Percentiles rank a stretch among this genome's conserved stretches.
Conservation (phyloP, 1,140 invertebrate species). For the Drosophila tani region DNA sequence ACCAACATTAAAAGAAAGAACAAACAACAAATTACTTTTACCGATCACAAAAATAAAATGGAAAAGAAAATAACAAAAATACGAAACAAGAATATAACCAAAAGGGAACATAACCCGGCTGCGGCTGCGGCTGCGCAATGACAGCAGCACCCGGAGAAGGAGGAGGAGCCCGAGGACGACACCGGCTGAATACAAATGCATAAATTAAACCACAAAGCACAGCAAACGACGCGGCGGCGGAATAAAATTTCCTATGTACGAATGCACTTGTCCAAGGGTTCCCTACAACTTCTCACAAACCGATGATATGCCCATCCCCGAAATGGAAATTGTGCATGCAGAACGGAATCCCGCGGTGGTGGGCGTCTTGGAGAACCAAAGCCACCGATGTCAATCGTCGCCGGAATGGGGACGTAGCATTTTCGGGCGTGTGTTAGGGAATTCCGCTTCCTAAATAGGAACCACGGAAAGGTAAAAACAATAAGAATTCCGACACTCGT, state of each 20-base stretch:
- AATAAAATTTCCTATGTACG: conserved; percentile 77
- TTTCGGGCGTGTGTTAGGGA: conserved; percentile 32
- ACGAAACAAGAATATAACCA: conserved; percentile 29
- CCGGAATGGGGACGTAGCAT: conserved; percentile 41
- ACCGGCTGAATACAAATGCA: conserved; percentile 74
- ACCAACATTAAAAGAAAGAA: conserved; percentile 73
- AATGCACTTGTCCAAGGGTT: conserved; percentile 81
- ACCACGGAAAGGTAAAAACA: not conserved
- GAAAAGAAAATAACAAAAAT: conserved; percentile 3
- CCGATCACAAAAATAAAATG: conserved; percentile 58
- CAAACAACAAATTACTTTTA: conserved; percentile 78
- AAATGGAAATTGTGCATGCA: conserved; percentile 61
- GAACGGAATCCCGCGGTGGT: conserved; percentile 48
- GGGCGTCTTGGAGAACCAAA: conserved; percentile 12
- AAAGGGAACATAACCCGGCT: conserved; percentile 28
- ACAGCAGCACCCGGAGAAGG: conserved; percentile 36
- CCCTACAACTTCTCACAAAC: conserved; percentile 38
- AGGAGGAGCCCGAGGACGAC: conserved; percentile 50
- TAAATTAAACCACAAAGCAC: conserved; percentile 67
- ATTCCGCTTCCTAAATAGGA: conserved; percentile 40
- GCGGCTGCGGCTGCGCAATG: conserved; percentile 38
- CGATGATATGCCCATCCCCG: conserved; percentile 42
- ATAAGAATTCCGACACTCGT: conserved; percentile 1
- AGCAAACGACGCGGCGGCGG: conserved; percentile 10
- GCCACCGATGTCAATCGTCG: not conserved